Base-by-base conservation (phyloP, 2,113 vertebrate species). In the Astatotilapia flaviijosephi region DNA sequence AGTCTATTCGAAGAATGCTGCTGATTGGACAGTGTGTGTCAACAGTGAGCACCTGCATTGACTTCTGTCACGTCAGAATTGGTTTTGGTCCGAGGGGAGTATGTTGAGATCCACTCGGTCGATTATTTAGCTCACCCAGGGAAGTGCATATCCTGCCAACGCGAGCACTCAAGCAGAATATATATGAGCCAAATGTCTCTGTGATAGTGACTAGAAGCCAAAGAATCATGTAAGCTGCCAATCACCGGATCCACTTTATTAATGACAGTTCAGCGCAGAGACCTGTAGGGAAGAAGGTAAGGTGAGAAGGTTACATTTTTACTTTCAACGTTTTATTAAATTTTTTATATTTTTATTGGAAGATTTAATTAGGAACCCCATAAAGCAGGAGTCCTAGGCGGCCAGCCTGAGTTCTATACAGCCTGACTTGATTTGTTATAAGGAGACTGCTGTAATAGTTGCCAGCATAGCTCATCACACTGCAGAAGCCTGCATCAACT, bases 41-140 rank as follows among this genome's bases (percentile, higher is more conserved):
- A 92, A 92, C 84, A 83, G 80, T 40, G 82, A 89, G 86, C 42
- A 83, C 77, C 70, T 89, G 82, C 89, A 90, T 90, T 87, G 84
- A 87, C 87, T 88, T 53, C 82, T 87, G 91, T 90, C 90, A 90
- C 90, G 9, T 90, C 82, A 83, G 77, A 55, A 82, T 87, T 80
- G 87, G 47, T 77, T 86, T 33, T 14, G 23, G 28, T 85, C 90
- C 51, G 60, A 65, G 47, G 84, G 91, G 92, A 91, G n/a, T 7
- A 80, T 28, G 88, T 53, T 21, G 80, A 49, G 70, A 91, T 90
- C 62, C 89, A 89, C 79, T 88, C 4, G 60, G 23, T 88, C 62
- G 82, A 94, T 92, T 92, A 84, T 91, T 90, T 86, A 85, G 53
- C 87, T 62, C 73, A 45, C 21, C 40, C 40, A 83, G 45, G 2